phyloP scores from a whole-genome alignment of 2,888 invertebrate species.

The Emesis castigata region DNA sequence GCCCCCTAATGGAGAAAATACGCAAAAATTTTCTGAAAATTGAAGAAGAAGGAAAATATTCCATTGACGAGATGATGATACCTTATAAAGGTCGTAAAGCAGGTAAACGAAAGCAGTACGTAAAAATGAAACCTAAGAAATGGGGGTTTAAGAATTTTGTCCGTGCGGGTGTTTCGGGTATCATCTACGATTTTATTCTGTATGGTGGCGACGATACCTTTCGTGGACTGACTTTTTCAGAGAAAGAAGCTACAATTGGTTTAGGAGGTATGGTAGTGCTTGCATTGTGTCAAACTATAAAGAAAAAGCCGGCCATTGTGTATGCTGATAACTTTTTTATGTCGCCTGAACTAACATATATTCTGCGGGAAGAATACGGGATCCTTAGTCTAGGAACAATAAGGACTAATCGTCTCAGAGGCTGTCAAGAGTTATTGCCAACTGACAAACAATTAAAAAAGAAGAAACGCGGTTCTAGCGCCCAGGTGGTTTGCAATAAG shows the following conservation, averaged over 20 bases:
- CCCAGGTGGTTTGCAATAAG: conserved; percentile 40
- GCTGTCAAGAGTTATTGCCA: conserved; percentile 36
- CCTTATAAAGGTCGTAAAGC: conserved; percentile 68
- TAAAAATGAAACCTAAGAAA: conserved; percentile 66
- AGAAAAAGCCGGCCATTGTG: conserved; percentile 29
- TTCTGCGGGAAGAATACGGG: conserved; percentile 19
- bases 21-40: too few relatives aligned
- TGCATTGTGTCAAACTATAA: conserved; percentile 54
- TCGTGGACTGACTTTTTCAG: neutral
- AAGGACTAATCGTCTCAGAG: conserved; percentile 42
- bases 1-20: too few relatives aligned
- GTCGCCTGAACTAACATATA: conserved; percentile 13
- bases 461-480: conserved; percentile 39
- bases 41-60: conserved; percentile 46
- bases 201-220: conserved; percentile 65
- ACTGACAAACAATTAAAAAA: conserved; percentile 41
- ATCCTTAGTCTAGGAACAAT: conserved; percentile 48
- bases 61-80: conserved; percentile 66
- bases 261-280: conserved; percentile 65
- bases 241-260: conserved; percentile 55
- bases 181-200: conserved; percentile 64
- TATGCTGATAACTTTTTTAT: conserved; percentile 57
- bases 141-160: conserved; percentile 16
- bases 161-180: neutral
- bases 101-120: conserved; percentile 65